These are phyloP conservation scores for Valencia hispanica DNA, from an alignment of 2,797 vertebrate species.

Conservation along the genomic window DNA sequence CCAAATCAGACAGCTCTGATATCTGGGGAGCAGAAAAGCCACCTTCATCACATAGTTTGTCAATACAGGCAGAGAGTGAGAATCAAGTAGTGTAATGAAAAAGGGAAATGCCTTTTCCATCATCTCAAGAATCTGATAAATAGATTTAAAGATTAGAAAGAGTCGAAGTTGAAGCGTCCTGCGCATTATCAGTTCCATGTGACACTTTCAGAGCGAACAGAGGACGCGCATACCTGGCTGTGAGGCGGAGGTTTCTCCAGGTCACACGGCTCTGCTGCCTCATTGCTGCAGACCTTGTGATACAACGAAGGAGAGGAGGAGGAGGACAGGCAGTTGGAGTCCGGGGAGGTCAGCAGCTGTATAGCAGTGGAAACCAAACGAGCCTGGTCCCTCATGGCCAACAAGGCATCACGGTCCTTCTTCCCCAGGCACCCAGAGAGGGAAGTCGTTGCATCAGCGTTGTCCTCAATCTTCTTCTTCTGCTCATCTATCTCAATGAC, in stretches of 20 bases:
- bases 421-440: constrained; percentile 77
- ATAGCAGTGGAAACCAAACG: constrained; percentile 91
- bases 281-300: constrained; percentile 86
- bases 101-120: not conserved
- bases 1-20: constrained; percentile 69
- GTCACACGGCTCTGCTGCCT: constrained; percentile 82
- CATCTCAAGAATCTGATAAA: not conserved
- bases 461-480: constrained; percentile 68
- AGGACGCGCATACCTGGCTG: constrained; percentile 60
- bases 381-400: constrained; percentile 91
- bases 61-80: not conserved
- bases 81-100: not conserved
- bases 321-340: constrained; percentile 87
- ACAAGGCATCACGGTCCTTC: constrained; percentile 88
- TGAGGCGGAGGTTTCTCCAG: constrained; percentile 82
- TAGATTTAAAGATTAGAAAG: not conserved
- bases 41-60: not conserved
- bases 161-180: not conserved
- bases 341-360: constrained; percentile 88
- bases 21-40: constrained; percentile 45
- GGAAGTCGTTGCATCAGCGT: constrained; percentile 34
- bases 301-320: constrained; percentile 72
- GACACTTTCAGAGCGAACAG: not conserved
- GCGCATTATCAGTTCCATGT: not conserved
- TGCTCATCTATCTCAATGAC: constrained; percentile 75